These are phyloP conservation scores for Zaprionus lineosus DNA, from an alignment of 2,888 invertebrate genomes.

Conservation along the genomic window DNA sequence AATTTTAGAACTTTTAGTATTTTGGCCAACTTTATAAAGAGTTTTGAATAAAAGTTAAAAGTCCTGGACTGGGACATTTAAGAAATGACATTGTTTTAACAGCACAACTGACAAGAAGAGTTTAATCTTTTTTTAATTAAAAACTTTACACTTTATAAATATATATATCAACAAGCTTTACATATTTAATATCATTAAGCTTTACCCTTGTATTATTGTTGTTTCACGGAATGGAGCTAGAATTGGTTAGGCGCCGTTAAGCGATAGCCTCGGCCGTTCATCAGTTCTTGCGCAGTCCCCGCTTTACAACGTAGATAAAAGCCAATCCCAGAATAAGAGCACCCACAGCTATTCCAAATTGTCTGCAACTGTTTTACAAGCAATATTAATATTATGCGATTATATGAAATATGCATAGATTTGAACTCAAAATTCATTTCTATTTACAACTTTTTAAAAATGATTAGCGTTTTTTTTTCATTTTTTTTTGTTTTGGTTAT, in stretches of 20 bases:
- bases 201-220: neutral
- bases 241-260: neutral
- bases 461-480: constrained; percentile 2
- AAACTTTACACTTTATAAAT: no score
- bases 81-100: no score
- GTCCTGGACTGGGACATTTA: no score
- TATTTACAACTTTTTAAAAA: constrained; percentile 11
- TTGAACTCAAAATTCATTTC: no score
- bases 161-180: constrained; percentile 20
- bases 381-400: no score
- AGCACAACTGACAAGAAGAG: no score
- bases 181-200: constrained; percentile 20
- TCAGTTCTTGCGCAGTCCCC: constrained; percentile 48
- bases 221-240: constrained; percentile 49
- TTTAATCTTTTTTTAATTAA: no score
- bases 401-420: constrained; percentile 2
- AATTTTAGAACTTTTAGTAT: no score
- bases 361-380: constrained; percentile 55
- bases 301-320: constrained; percentile 69
- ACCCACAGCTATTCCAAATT: constrained; percentile 74
- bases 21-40: no score
- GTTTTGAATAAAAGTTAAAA: no score
- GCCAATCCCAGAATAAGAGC: constrained; percentile 75
- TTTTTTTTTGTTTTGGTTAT: neutral
- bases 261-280: neutral